Conservation (phyloP, 2,888 invertebrate genomes). For the Andrena hattorfiana region DNA sequence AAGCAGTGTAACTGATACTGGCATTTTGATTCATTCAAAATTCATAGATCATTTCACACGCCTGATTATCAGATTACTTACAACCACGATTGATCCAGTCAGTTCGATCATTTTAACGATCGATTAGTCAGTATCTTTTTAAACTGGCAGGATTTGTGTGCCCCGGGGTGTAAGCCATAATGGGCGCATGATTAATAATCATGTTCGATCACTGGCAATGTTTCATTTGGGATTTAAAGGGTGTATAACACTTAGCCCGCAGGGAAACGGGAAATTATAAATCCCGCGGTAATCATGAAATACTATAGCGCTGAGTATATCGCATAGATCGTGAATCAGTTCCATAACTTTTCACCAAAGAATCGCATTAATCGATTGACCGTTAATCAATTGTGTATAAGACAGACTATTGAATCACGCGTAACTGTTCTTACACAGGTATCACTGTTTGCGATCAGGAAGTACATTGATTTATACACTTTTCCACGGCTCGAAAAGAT, state of each 20-base stretch:
- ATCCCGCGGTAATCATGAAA: neutral
- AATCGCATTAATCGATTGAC: neutral
- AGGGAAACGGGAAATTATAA: neutral
- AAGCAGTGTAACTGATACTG: neutral
- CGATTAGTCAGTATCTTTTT: conserved; percentile 2
- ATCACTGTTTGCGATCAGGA: neutral
- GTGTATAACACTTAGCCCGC: neutral
- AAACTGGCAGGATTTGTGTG: neutral
- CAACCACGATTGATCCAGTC: neutral
- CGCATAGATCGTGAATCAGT: neutral
- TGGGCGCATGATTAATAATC: conserved; percentile 7
- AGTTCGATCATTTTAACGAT: neutral
- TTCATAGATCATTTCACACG: conserved; percentile 11
- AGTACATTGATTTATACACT: neutral
- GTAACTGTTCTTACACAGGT: neutral
- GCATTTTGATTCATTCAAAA: neutral
- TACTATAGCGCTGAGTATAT: neutral
- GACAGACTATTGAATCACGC: neutral
- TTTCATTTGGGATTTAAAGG: neutral
- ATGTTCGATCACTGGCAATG: neutral
- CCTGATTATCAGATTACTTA: neutral
- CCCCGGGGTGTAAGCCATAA: neutral
- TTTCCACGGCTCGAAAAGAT: neutral
- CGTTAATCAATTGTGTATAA: neutral
- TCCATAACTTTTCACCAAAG: neutral